These are phyloP conservation scores for Halcyon smyrnensis DNA, from an alignment of 2,797 vertebrate genomes.

Conservation along the genomic window DNA sequence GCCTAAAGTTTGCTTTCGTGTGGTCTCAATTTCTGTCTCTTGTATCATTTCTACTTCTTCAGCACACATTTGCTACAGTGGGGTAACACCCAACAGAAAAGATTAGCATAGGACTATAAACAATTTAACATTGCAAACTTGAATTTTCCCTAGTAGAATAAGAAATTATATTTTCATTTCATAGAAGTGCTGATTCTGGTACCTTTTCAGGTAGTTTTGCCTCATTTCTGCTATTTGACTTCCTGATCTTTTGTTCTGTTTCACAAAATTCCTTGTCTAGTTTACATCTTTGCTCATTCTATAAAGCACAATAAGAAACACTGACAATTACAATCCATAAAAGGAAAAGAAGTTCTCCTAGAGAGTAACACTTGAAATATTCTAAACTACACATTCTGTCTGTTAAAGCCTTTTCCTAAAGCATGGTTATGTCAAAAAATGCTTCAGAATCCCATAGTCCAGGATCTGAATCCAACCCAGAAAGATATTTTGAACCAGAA, in stretches of 20 bases:
- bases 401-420: not conserved
- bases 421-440: not conserved
- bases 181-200: not conserved
- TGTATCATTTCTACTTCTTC: constrained; percentile 63
- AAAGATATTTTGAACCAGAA: not conserved
- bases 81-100: not conserved
- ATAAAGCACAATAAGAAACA: not conserved
- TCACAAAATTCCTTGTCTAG: not conserved
- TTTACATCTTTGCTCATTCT: not conserved
- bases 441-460: not conserved
- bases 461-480: not conserved
- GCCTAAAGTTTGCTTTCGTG: constrained; percentile 76
- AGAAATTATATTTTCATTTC: not conserved
- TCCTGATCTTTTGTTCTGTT: not conserved
- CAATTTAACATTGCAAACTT: not conserved
- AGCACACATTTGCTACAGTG: constrained; percentile 70
- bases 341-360: not conserved
- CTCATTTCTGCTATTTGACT: constrained; percentile 7
- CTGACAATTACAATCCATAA: not conserved
- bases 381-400: not conserved
- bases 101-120: not conserved
- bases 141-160: not conserved
- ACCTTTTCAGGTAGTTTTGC: constrained; percentile 21
- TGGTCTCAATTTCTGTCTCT: constrained; percentile 11
- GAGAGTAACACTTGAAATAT: not conserved